Evolutionary conservation across 1,140 invertebrate species (phyloP), one percentile per base, ranked within the genome.

Genomic region (Leptinotarsa lineolata): DNA sequence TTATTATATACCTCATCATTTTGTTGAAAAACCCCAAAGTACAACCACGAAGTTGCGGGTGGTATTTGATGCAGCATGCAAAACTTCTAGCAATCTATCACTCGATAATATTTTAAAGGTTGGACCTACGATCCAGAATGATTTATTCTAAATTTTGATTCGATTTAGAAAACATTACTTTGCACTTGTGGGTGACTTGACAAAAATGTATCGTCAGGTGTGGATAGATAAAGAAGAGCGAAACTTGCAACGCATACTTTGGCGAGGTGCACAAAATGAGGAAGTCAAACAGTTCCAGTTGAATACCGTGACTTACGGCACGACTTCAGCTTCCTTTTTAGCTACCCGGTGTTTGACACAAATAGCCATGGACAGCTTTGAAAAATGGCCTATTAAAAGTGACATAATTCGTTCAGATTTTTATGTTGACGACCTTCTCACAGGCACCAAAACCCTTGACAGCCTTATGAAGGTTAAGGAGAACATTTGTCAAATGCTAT

Each of bases 341-440:
- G 78, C 80, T 66, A 81, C 75, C 18, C 65, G 77, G 44, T 78
- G 68, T 70, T 30, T 83, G 64, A 45, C 75, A 16, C 67, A 80
- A 63, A 12, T 80, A 20, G 77, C 76, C 44, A 30, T 39, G 18
- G 78, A 83, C 46, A 58, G 75, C 54, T 16, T 5, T 16, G 5
- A 66, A 1, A 61, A 39, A 4, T 81, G 66, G 70, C 20, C 82
- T 5, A 16, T 54, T 1, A 81, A 77, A 11, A 59, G 76, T 70
- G 73, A 82, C 2, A 74, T 85, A 18, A 68, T 78, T 64, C 75
- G 72, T 16, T 83, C 85, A 22, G 80, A 84, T 74, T 78, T 85
- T 20, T 86, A 85, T 72, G 83, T 85, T 18, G 86, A 88, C 74
- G 86, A 88, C 78, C 64, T 85, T 3, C 46, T 86, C n/a, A 80